Evolutionary conservation across 2,888 invertebrate species (phyloP).

Genomic region (Drosophila tanythrix): DNA sequence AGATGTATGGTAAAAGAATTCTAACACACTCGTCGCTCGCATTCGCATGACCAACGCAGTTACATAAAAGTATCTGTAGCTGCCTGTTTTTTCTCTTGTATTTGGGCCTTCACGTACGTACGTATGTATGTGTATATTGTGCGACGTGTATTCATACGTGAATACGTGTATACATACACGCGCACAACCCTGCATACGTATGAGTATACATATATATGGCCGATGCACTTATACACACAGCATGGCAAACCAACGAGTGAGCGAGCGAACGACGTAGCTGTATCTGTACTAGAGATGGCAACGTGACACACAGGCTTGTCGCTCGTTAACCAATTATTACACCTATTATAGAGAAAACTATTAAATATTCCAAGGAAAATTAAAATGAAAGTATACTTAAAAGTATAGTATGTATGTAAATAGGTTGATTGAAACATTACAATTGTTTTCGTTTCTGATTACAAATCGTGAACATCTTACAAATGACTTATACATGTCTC

Average conservation of each 20-base stretch:
- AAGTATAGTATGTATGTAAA: neutral
- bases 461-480: neutral
- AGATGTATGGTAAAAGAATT: conserved; percentile 81
- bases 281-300: conserved; percentile 63
- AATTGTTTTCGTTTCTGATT: neutral
- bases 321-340: conserved; percentile 5
- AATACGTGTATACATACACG: conserved; percentile 77
- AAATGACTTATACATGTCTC: neutral
- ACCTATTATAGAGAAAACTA: neutral
- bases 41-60: conserved; percentile 75
- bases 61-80: conserved; percentile 74
- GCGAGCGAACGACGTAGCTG: conserved; percentile 66
- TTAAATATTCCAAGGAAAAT: neutral
- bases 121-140: conserved; percentile 55
- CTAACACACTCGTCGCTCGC: conserved; percentile 79
- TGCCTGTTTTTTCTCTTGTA: conserved; percentile 52
- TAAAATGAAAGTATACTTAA: neutral
- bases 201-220: conserved; percentile 35
- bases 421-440: neutral
- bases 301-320: conserved; percentile 32
- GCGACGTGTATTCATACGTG: conserved; percentile 69
- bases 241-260: conserved; percentile 71
- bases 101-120: conserved; percentile 51
- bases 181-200: conserved; percentile 45
- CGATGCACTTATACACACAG: conserved; percentile 68